phyloP scores from a whole-genome alignment of 2,113 vertebrate genomes.

The Jacana jacana region DNA sequence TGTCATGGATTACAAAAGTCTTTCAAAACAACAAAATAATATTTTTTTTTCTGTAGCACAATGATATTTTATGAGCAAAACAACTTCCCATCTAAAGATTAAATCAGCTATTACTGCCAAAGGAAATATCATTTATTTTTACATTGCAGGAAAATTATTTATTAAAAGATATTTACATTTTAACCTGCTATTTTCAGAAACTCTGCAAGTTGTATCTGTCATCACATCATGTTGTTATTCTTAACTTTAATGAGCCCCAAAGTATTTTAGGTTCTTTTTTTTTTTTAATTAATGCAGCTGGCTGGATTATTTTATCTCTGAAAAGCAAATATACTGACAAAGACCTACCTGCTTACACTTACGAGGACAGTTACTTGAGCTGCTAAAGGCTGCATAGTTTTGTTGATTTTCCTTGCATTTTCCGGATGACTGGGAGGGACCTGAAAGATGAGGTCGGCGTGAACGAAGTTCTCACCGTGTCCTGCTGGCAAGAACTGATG shows the following conservation, averaged over 20 bases:
- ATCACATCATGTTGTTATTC: slow-evolving; percentile 16
- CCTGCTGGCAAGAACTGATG: background rate
- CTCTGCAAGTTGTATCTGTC: slow-evolving; percentile 36
- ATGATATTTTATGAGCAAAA: slow-evolving; percentile 65
- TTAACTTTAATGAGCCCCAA: slow-evolving; percentile 48
- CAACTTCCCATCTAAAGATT: slow-evolving; percentile 73
- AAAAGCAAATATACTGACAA: slow-evolving; percentile 23
- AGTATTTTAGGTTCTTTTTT: slow-evolving; percentile 9
- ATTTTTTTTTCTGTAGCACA: slow-evolving; percentile 62
- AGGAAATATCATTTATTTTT: slow-evolving; percentile 84
- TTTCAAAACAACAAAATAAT: slow-evolving; percentile 66
- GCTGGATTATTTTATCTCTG: slow-evolving; percentile 36
- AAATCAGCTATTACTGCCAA: slow-evolving; percentile 87
- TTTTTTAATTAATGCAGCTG: slow-evolving; percentile 30
- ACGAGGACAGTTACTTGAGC: slow-evolving; percentile 22
- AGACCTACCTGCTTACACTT: slow-evolving; percentile 40
- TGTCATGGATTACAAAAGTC: slow-evolving; percentile 65
- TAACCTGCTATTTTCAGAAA: slow-evolving; percentile 71
- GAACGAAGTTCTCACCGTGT: slow-evolving; percentile 16
- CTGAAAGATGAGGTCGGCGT: background rate
- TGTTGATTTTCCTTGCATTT: slow-evolving; percentile 1
- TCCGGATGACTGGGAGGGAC: background rate
- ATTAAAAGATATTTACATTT: slow-evolving; percentile 80
- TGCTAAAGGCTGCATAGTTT: slow-evolving; percentile 12
- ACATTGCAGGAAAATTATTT: slow-evolving; percentile 81